Conservation (phyloP, 1,140 invertebrate species). For the Conopomorpha cramerella region DNA sequence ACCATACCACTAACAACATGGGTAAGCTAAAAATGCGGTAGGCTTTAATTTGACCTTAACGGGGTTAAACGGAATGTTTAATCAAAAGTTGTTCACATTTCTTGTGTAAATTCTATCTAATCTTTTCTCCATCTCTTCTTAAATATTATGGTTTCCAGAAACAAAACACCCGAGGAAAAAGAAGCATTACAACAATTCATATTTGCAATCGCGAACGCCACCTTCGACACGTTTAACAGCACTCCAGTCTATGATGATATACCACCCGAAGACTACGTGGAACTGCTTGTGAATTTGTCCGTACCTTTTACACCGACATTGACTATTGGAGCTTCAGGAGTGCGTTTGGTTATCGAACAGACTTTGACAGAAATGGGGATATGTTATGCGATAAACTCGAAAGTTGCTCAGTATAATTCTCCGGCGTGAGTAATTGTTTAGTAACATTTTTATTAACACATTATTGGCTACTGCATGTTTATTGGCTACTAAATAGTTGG, state of each 20-base stretch:
- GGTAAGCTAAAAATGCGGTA: no score
- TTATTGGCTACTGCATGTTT: no score
- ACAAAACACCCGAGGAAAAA: background rate
- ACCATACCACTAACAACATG: no score
- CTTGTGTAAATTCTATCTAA: no score
- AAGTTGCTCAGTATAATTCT: conserved; percentile 65
- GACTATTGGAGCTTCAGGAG: conserved; percentile 58
- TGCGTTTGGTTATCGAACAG: conserved; percentile 52
- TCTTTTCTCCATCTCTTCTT: no score
- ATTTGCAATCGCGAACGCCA: background rate
- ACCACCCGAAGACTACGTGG: background rate
- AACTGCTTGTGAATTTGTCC: background rate
- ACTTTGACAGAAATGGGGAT: conserved; percentile 69
- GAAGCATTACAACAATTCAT: background rate
- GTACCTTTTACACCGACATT: conserved; percentile 37
- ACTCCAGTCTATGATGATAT: background rate
- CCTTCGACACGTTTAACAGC: background rate
- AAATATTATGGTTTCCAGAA: no score
- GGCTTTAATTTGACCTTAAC: no score
- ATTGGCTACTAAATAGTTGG: no score
- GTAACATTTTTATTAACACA: no score
- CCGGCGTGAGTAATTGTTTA: conserved; percentile 64
- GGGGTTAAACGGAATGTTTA: no score
- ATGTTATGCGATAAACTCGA: conserved; percentile 69
- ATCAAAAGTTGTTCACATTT: no score